Conservation (phyloP, 2,113 vertebrate genomes). For the Callocephalon fimbriatum region DNA sequence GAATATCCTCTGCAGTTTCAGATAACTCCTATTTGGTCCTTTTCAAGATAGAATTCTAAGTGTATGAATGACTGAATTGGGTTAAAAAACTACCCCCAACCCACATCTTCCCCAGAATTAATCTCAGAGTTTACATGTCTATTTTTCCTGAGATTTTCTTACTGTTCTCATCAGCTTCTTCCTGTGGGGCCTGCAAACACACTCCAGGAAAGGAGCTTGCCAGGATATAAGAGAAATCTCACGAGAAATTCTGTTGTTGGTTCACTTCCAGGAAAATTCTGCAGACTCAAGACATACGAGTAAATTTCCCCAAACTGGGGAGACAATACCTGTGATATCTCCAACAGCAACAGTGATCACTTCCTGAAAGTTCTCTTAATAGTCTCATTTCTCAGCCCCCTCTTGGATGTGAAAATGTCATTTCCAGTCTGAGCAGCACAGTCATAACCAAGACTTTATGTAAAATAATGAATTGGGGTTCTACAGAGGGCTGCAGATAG, state of each 20-base stretch:
- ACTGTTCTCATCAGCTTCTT: constrained; percentile 48
- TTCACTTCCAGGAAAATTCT: constrained; percentile 51
- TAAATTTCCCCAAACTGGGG: background rate
- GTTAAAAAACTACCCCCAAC: constrained; percentile 8
- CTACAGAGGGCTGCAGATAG: background rate
- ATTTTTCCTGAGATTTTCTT: constrained; percentile 39
- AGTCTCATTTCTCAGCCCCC: background rate
- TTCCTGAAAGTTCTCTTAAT: constrained; percentile 21
- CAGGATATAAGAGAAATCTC: constrained; percentile 61
- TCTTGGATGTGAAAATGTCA: background rate
- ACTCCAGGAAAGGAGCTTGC: constrained; percentile 52
- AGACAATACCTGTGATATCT: constrained; percentile 22
- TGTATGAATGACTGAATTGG: background rate
- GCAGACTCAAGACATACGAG: constrained; percentile 1
- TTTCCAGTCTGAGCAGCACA: background rate
- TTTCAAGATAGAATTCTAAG: background rate
- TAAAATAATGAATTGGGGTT: background rate
- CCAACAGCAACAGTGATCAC: background rate
- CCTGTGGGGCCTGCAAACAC: constrained; percentile 50
- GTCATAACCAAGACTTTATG: background rate
- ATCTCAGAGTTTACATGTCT: constrained; percentile 24
- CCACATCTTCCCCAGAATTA: background rate
- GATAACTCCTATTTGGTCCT: background rate
- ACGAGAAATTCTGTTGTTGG: constrained; percentile 43
- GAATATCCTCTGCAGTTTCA: background rate